Evolutionary conservation across 2,888 invertebrate genomes (phyloP), one percentile per base, ranked within the genome.

Genomic region (Cataglyphis altisquamis): DNA sequence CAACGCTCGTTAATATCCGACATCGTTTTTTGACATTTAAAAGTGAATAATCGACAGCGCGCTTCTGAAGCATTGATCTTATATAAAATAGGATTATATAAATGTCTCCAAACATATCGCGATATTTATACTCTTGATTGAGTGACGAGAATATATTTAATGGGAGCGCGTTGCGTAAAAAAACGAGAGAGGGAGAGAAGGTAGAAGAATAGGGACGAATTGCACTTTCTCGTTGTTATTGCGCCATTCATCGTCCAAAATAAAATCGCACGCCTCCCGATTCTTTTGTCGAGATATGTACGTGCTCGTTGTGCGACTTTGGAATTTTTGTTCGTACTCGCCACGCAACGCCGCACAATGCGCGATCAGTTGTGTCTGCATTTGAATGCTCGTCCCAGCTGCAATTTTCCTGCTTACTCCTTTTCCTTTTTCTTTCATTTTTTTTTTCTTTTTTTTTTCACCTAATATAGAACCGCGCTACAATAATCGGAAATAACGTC

Each of bases 21-120:
- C 18, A 32, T n/a, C 52, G 2, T 32, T 78, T 78, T 78, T 78
- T 68, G 78, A 78, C 78, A 78, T 68, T 78, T 70, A 41, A 25
- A 70, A 60, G 70, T 80, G 78, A 80, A 60, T 80, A 80, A 80
- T 70, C 45, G 29, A 32, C 78, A 36, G 21, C 25, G 36, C 29
- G 25, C 55, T 39, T 36, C 36, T 60, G 36, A 48, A 12, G 29
- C 25, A 45, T 1, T 15, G 36, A 32, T 21, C 1, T 80, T 70
- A 67, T 29, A 41, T 77, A 67, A 77, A 77, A 12, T 32, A 39
- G 1, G 8, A 41, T 62, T 77, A 77, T n/a, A 39, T 66, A 66
- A 75, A 64, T 55, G 52, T 39, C 15, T n/a, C 52, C 52, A n/a
- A 52, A n/a, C 39, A 29, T 15, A 21, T 60, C 60, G 67, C 60